Conservation (phyloP, 2,888 invertebrate species). For the Nemapogon koenigi region DNA sequence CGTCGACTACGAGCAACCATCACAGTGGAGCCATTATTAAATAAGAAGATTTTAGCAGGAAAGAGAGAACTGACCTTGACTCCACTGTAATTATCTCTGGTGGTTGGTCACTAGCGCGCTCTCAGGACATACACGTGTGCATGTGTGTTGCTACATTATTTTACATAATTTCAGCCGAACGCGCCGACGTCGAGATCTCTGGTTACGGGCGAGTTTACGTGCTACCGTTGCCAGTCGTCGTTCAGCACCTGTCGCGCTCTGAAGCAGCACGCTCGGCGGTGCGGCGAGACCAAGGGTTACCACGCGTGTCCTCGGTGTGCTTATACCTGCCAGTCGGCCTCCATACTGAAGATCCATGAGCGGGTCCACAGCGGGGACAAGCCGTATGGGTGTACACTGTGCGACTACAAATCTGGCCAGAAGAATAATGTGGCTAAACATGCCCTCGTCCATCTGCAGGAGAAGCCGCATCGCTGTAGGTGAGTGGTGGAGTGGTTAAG, state of each 20-base stretch:
- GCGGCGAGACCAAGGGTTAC: conserved; percentile 38
- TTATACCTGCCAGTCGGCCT: conserved; percentile 55
- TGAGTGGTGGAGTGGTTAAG: too few species aligned
- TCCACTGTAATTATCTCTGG: too few species aligned
- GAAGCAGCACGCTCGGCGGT: conserved; percentile 31
- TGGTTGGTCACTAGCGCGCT: too few species aligned
- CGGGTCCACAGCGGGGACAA: conserved; percentile 55
- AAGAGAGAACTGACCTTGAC: too few species aligned
- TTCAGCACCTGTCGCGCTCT: conserved; percentile 43
- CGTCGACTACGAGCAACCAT: too few species aligned
- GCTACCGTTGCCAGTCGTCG: conserved; percentile 44
- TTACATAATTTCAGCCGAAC: too few species aligned
- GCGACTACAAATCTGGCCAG: conserved; percentile 57
- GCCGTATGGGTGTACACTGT: conserved; percentile 52
- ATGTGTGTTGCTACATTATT: too few species aligned
- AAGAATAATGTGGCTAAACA: conserved; percentile 60
- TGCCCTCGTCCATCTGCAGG: conserved; percentile 58
- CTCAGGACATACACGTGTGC: too few species aligned
- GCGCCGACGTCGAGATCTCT: too few species aligned
- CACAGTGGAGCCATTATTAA: too few species aligned
- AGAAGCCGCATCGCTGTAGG: conserved; percentile 55
- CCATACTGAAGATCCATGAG: conserved; percentile 57
- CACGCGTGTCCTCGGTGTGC: conserved; percentile 48
- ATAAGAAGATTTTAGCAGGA: too few species aligned
- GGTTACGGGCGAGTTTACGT: conserved; percentile 44